Base-by-base conservation (phyloP, 2,888 invertebrate species). In the Zygaena filipendulae region DNA sequence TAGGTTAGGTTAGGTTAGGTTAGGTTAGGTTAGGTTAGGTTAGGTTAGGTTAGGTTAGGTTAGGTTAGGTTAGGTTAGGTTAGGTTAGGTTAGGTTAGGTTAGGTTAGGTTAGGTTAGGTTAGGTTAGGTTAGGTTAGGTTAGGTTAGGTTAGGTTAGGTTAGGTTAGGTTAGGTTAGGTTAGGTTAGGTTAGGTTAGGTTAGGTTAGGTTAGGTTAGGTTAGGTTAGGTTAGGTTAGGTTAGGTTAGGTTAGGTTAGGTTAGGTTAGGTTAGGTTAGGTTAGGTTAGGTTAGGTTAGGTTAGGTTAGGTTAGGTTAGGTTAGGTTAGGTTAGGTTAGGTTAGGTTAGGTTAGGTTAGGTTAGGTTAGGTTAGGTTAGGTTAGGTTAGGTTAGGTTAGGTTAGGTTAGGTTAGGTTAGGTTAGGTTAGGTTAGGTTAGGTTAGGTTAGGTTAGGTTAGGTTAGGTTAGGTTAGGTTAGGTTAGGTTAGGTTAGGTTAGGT, bases 11-110 rank as follows among this genome's bases (percentile, higher is more conserved):
- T 36, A 13, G 32, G 23, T 27, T 30, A 18, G 32, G 32, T 35
- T 23, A 27, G 34, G 34, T 28, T 33, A 29, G 33, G 33, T 33
- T 33, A 29, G 29, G 33, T 29, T 33, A 27, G 29, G 33, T 33
- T 34, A 30, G 34, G 34, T 34, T 34, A 28, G 33, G 33, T 33
- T 33, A 29, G 33, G 33, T 33, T 33, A 32, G 35, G 29, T 35
- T 35, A 31, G 35, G 35, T 35, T 35, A 30, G 33, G 33, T n/a
- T n/a, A 9, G 21, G 21, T 9, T 6, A 22, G 22, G 22, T 22
- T 22, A 22, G 22, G 22, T 22, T 22, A 22, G 22, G 22, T 22
- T 22, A 22, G 22, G 22, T 22, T 22, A 22, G 22, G 22, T 22
- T 22, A 22, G 22, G 22, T 22, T 22, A 22, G 22, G 22, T 22